phyloP scores from a whole-genome alignment of 1,140 invertebrate genomes.

The Heliconius hewitsoni region DNA sequence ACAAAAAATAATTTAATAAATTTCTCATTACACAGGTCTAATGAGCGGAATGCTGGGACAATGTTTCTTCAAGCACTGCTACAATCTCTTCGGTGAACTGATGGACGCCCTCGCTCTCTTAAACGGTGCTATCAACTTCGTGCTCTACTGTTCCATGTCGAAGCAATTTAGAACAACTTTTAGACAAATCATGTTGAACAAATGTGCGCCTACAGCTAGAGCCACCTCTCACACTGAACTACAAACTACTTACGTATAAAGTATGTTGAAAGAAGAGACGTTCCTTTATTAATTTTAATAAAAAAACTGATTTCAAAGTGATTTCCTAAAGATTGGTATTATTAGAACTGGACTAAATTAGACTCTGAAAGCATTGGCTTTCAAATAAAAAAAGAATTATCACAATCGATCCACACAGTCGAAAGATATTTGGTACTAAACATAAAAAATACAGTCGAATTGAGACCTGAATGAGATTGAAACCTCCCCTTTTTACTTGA shows the following conservation, averaged over 20 bases:
- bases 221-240: conserved; percentile 67
- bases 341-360: no score
- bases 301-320: no score
- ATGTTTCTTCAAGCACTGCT: conserved; percentile 88
- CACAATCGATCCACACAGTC: no score
- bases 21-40: conserved; percentile 74
- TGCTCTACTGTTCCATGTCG: conserved; percentile 96
- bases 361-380: no score
- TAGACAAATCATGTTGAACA: conserved; percentile 62
- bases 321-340: no score
- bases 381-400: no score
- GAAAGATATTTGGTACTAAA: no score
- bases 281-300: neutral
- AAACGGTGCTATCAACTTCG: conserved; percentile 96
- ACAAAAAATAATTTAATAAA: neutral
- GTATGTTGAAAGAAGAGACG: neutral
- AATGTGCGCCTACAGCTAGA: conserved; percentile 51
- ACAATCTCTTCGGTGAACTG: conserved; percentile 91
- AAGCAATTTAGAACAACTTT: conserved; percentile 95
- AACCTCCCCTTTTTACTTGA: no score
- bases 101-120: conserved; percentile 95
- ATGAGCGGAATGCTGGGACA: conserved; percentile 87
- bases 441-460: no score
- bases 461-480: no score
- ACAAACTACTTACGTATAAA: conserved; percentile 72